Percentiles rank a stretch among this genome's conserved stretches.
Conservation (phyloP, 1,140 invertebrate genomes). For the Caenorhabditis inopinata region DNA sequence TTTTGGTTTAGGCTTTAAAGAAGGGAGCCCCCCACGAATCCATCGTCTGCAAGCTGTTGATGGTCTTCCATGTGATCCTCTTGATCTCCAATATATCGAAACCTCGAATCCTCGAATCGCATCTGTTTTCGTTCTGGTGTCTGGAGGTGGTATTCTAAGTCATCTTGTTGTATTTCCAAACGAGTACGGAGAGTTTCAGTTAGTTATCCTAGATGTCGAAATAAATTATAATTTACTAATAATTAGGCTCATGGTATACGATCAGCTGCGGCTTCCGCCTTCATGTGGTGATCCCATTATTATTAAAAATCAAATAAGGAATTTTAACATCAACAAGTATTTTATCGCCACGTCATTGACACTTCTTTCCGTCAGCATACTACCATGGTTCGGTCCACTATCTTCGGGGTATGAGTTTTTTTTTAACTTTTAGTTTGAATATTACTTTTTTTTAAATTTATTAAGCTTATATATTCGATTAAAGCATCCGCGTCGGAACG, state of each 20-base stretch:
- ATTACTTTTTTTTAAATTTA: too few relatives aligned
- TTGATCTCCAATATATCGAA: background rate
- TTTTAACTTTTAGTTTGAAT: too few relatives aligned
- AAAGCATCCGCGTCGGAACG: too few relatives aligned
- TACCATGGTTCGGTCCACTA: background rate
- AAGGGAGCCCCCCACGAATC: background rate
- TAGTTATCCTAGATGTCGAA: background rate
- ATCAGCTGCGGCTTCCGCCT: background rate
- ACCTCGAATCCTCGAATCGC: background rate
- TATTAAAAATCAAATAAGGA: background rate
- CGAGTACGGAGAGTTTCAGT: conserved; percentile 11
- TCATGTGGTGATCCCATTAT: background rate
- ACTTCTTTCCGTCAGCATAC: background rate
- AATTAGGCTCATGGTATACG: background rate
- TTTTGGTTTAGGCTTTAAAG: background rate
- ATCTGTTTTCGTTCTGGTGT: conserved; percentile 2
- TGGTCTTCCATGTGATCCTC: background rate
- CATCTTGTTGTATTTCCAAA: conserved; percentile 16
- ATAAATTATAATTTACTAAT: background rate
- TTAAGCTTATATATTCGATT: too few relatives aligned
- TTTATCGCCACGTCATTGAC: background rate
- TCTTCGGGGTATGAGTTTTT: background rate
- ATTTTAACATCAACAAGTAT: background rate
- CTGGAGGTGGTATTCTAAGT: background rate
- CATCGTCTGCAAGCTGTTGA: background rate